These are phyloP conservation scores for Eretmocerus hayati DNA, from an alignment of 2,888 invertebrate genomes.

Conservation along the genomic window DNA sequence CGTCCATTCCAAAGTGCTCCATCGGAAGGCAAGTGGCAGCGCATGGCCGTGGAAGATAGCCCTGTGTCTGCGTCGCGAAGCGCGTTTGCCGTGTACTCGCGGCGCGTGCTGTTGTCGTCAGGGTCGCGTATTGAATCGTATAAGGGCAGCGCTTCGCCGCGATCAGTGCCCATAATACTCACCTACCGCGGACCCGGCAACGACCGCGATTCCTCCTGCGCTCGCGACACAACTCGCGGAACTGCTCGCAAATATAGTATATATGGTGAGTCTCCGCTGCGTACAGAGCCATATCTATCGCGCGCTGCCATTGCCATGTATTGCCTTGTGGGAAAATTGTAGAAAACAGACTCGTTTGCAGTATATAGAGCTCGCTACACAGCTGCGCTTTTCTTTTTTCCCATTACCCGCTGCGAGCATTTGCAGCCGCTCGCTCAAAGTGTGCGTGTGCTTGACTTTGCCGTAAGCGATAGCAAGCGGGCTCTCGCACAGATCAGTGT, in stretches of 20 bases:
- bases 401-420: constrained; percentile 7
- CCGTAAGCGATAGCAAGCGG: too few species aligned
- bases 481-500: too few species aligned
- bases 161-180: too few species aligned
- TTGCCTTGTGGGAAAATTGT: constrained; percentile 42
- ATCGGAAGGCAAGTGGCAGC: too few species aligned
- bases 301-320: constrained; percentile 33
- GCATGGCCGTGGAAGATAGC: background rate
- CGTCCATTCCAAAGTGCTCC: too few species aligned
- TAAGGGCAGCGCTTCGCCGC: constrained; percentile 40
- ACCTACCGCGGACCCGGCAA: constrained; percentile 30
- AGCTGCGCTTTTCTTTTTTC: background rate
- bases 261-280: constrained; percentile 43
- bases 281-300: constrained; percentile 31
- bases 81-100: too few species aligned
- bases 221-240: constrained; percentile 37
- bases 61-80: too few species aligned
- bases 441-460: too few species aligned
- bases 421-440: too few species aligned
- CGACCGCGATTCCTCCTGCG: constrained; percentile 37
- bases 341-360: constrained; percentile 44
- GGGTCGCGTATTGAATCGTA: constrained; percentile 32
- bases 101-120: too few species aligned
- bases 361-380: constrained; percentile 7
- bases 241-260: constrained; percentile 37